phyloP scores from a whole-genome alignment of 2,113 vertebrate species.

The Lophotis ruficrista region DNA sequence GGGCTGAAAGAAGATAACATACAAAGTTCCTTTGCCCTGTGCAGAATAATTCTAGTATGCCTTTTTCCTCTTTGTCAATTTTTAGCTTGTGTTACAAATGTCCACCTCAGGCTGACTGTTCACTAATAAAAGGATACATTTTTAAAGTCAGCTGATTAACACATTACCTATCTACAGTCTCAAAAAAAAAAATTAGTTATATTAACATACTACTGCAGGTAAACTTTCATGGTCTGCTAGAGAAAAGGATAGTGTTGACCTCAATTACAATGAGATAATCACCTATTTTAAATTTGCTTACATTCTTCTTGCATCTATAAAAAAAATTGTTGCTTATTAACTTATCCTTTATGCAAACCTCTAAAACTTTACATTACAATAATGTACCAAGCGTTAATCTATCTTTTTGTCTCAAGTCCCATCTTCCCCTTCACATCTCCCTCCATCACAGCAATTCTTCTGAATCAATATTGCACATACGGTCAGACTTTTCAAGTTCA shows the following conservation, averaged over 20 bases:
- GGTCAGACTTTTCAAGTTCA: not conserved
- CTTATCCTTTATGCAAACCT: not conserved
- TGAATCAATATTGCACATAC: not conserved
- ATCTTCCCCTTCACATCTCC: not conserved
- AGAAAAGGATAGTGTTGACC: not conserved
- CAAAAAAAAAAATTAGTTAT: not conserved
- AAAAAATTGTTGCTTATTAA: not conserved
- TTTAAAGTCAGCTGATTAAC: not conserved
- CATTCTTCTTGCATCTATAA: not conserved
- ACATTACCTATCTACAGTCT: not conserved
- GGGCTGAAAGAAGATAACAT: not conserved
- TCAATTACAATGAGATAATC: not conserved
- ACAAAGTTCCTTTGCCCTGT: not conserved
- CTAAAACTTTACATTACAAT: not conserved
- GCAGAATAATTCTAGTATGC: not conserved
- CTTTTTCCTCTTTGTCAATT: not conserved
- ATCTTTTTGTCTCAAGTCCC: not conserved
- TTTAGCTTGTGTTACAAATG: not conserved
- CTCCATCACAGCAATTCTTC: not conserved
- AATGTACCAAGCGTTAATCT: fast-evolving
- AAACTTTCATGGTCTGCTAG: not conserved
- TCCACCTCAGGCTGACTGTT: not conserved
- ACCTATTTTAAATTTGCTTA: not conserved
- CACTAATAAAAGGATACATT: not conserved
- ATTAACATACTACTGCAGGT: not conserved